phyloP scores from a whole-genome alignment of 2,113 vertebrate genomes.

The Carassius auratus region DNA sequence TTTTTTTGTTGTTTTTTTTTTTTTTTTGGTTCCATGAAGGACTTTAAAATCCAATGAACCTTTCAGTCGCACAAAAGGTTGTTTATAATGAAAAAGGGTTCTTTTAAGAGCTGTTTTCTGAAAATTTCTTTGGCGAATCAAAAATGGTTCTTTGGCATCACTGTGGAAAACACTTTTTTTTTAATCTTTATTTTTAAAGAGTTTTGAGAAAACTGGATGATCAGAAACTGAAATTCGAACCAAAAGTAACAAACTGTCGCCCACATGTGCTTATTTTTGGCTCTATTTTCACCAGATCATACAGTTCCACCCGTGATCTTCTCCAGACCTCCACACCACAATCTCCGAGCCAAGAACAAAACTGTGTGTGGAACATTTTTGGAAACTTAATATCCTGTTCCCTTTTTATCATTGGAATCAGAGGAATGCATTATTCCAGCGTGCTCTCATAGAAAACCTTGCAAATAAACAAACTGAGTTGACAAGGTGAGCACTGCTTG shows the following conservation, averaged over 20 bases:
- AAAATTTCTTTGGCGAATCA: too few relatives aligned
- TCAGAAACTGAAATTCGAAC: not conserved
- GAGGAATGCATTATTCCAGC: not conserved
- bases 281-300: constrained; percentile 29
- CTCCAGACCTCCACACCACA: constrained; percentile 33
- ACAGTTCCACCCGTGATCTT: not conserved
- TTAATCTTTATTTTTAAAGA: not conserved
- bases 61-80: not conserved
- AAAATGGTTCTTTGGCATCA: not conserved
- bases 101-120: not conserved
- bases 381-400: not conserved
- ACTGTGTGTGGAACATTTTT: too few relatives aligned
- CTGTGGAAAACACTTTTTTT: not conserved
- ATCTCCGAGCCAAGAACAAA: not conserved
- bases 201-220: not conserved
- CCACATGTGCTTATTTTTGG: constrained; percentile 24
- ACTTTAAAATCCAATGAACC: not conserved
- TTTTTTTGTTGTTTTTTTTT: too few relatives aligned
- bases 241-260: not conserved
- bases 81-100: not conserved
- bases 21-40: not conserved
- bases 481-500: not conserved
- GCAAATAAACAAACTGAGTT: not conserved
- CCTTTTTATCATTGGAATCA: not conserved
- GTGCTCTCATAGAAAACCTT: not conserved